Percentiles rank a stretch among this genome's conserved stretches.
Evolutionary conservation across 2,888 invertebrate genomes (phyloP).

Genomic region (Taenaris catops): DNA sequence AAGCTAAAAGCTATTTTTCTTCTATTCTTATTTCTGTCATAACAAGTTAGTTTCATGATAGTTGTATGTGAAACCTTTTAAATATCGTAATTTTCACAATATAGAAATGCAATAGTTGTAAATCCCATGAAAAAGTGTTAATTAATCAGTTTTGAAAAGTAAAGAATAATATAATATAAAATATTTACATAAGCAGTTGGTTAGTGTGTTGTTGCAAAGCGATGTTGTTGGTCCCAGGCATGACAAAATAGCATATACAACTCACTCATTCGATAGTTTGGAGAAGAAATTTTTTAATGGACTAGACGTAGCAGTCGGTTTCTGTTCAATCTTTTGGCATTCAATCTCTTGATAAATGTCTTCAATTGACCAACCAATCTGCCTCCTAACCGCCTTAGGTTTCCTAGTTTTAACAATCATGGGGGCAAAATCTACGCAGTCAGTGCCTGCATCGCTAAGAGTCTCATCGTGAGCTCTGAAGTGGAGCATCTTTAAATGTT

Average conservation of each 20-base stretch:
- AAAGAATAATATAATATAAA: slow-evolving; percentile 15
- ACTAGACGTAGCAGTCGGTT: slow-evolving; percentile 60
- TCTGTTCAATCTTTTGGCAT: slow-evolving; percentile 58
- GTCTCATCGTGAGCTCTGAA: slow-evolving; percentile 36
- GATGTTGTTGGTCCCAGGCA: slow-evolving; percentile 37
- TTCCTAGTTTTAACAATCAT: slow-evolving; percentile 55
- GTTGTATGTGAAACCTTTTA: too few relatives aligned
- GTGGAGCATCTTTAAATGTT: slow-evolving; percentile 56
- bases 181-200: slow-evolving; percentile 29
- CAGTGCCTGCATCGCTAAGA: slow-evolving; percentile 41
- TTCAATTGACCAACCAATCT: slow-evolving; percentile 74
- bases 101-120: slow-evolving; percentile 1
- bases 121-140: slow-evolving; percentile 8
- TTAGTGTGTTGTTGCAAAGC: slow-evolving; percentile 31
- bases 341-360: slow-evolving; percentile 75
- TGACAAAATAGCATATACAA: slow-evolving; percentile 54
- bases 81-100: too few relatives aligned
- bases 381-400: slow-evolving; percentile 59
- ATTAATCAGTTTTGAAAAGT: slow-evolving; percentile 1
- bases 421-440: slow-evolving; percentile 66
- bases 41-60: too few relatives aligned
- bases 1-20: too few relatives aligned
- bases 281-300: slow-evolving; percentile 67
- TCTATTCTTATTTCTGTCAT: too few relatives aligned
- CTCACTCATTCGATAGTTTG: slow-evolving; percentile 73